Base-by-base conservation (phyloP, 2,888 invertebrate genomes). In the Drepanosiphum platanoidis region DNA sequence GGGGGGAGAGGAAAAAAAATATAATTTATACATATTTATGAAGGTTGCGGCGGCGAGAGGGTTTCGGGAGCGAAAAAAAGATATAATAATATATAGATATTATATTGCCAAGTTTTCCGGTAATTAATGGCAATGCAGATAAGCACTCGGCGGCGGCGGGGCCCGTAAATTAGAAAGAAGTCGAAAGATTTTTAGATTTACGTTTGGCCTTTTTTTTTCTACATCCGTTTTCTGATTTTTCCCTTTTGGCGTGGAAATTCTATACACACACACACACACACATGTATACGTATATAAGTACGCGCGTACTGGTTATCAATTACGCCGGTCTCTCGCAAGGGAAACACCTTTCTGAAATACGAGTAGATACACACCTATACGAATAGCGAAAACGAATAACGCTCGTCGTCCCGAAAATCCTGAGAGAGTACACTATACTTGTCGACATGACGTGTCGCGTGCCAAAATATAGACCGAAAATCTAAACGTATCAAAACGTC, bases 71-170 rank as follows among this genome's bases (percentile, higher is more conserved):
- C 11, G 36, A 68, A 68, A 77, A 84, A 84, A 83, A 58, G 30
- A 84, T 52, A 77, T 84, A 77, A 84, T 68, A 84, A 77, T 68
- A 77, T 83, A 77, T n/a, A n/a, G n/a, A n/a, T 77, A 68, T 84
- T 77, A 70, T 84, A 84, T 84, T 84, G 75, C 77, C 84, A 84
- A 84, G 84, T 84, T 77, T 84, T 84, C 84, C 84, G 84, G 84
- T 84, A 84, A 84, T 84, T 84, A 84, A 84, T 84, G 84, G 84
- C 84, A 68, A 84, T n/a, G 52, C 77, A 75, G 84, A 84, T 84
- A 84, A 84, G 84, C 52, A 58, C 68, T 75, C 75, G 58, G n/a
- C n/a, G n/a, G n/a, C n/a, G n/a, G n/a, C n/a, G n/a, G n/a, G 36
- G 66, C 22, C 22, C 74, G 83, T 83, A 83, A 83, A 83, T 83